Base-by-base conservation (phyloP, 1,140 invertebrate species). In the Drosophila punjabiensis region DNA sequence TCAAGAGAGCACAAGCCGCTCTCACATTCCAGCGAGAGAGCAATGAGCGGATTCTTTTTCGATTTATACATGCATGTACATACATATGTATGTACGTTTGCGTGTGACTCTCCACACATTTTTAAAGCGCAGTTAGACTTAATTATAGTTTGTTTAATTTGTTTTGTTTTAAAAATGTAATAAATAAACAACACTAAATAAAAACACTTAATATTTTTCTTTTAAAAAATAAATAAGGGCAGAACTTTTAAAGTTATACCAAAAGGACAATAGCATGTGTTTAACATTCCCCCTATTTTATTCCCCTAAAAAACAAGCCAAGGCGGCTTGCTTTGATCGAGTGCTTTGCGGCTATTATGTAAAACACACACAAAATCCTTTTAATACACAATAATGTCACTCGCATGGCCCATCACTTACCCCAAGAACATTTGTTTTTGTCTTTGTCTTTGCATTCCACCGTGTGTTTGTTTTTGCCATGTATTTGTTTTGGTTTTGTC, bases 311-410 rank as follows among this genome's bases (percentile, higher is more conserved):
- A 55, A 16, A 35, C 16, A 3, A 47, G 0, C 37, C 0, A 28
- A 5, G 9, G 20, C 75, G 63, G 68, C 47, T 11, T 20, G 11
- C 43, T 82, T 62, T 76, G 67, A 75, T 55, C 41, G 45, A 37
- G 63, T 28, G 53, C 39, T 41, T 62, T 82, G 48, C 68, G 74
- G 53, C 59, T 58, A 52, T 50, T 67, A 74, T 78, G 81, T 78
- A 61, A 68, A 75, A 52, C 60, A 78, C 62, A 71, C 61, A 73
- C 50, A 63, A 84, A 88, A 88, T 88, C 85, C 81, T 84, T 88
- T 88, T 89, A 79, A 70, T 62, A 86, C 74, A 79, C 45, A 70
- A 81, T 80, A 70, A 81, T 88, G 85, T 89, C 85, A 81, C 20
- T 89, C 78, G 73, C 20, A 63, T 53, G 66, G 66, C 24, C 55